Percentiles rank a stretch among this genome's conserved stretches.
phyloP scores from a whole-genome alignment of 2,888 invertebrate species.

The Caenorhabditis sp. region DNA sequence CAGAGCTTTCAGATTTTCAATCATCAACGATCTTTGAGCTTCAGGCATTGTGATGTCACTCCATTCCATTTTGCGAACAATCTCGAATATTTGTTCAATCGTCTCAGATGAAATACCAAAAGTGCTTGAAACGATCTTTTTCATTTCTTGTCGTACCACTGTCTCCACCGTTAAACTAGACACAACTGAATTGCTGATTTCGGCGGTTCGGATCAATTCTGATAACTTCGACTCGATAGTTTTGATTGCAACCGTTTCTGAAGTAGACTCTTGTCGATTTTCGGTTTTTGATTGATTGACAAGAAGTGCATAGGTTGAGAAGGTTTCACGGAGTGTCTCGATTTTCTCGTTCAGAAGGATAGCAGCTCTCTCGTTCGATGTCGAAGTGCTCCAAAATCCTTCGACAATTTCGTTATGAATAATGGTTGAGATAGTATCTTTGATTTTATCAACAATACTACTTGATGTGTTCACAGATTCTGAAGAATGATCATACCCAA shows the following conservation, averaged over 20 bases:
- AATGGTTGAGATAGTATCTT: not conserved
- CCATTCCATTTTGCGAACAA: constrained; percentile 37
- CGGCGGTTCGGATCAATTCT: not conserved
- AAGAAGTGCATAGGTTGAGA: not conserved
- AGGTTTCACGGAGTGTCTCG: not conserved
- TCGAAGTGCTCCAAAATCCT: not conserved
- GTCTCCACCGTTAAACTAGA: not conserved
- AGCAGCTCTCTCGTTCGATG: not conserved
- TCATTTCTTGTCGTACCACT: constrained; percentile 8
- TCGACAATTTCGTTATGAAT: not conserved
- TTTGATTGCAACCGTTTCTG: not conserved
- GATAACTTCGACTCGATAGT: not conserved
- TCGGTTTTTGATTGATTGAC: not conserved
- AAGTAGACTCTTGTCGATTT: not conserved
- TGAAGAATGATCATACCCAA: not conserved
- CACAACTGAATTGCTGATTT: not conserved
- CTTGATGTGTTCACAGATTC: not conserved
- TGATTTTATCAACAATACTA: not conserved
- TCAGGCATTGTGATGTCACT: constrained; percentile 26
- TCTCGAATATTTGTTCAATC: constrained; percentile 21
- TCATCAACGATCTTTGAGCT: constrained; percentile 21
- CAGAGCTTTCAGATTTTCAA: constrained; percentile 16
- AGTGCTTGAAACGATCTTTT: constrained; percentile 22
- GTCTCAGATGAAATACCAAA: constrained; percentile 27
- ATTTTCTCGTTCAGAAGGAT: not conserved